These are phyloP conservation scores for Schlechtendalia chinensis DNA, from an alignment of 1,140 invertebrate genomes.

Conservation along the genomic window DNA sequence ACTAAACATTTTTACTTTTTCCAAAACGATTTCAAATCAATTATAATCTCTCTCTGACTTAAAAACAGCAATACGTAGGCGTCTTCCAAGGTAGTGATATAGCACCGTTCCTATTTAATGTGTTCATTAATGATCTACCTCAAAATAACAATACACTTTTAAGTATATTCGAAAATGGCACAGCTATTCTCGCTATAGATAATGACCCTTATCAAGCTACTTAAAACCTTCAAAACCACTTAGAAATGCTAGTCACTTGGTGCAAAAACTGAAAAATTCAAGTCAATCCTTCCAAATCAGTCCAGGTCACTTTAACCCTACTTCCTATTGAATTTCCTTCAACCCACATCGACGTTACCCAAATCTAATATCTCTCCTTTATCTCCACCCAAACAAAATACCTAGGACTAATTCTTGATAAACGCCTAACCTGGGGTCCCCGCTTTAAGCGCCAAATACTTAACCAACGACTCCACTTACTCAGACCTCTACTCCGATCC, in stretches of 20 bases:
- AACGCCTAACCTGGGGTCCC: background rate
- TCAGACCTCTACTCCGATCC: background rate
- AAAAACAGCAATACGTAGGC: too few species aligned
- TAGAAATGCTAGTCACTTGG: background rate
- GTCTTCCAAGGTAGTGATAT: too few species aligned
- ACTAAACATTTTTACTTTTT: too few species aligned
- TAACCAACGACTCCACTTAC: too few species aligned
- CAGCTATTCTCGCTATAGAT: background rate
- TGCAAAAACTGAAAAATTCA: background rate
- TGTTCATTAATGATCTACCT: too few species aligned
- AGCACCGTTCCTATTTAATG: too few species aligned
- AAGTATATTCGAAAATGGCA: background rate
- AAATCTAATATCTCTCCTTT: too few species aligned
- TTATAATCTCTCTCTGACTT: too few species aligned
- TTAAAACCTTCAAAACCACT: background rate
- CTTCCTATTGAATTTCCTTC: background rate
- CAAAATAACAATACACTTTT: too few species aligned
- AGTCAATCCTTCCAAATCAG: background rate
- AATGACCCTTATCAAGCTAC: background rate
- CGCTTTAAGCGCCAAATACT: background rate
- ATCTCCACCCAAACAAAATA: background rate
- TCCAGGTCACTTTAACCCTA: background rate
- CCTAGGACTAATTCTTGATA: background rate
- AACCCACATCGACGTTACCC: background rate
- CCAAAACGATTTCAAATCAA: too few species aligned